Conservation (phyloP, 2,113 vertebrate species). For the Psammodynastes pulverulentus region DNA sequence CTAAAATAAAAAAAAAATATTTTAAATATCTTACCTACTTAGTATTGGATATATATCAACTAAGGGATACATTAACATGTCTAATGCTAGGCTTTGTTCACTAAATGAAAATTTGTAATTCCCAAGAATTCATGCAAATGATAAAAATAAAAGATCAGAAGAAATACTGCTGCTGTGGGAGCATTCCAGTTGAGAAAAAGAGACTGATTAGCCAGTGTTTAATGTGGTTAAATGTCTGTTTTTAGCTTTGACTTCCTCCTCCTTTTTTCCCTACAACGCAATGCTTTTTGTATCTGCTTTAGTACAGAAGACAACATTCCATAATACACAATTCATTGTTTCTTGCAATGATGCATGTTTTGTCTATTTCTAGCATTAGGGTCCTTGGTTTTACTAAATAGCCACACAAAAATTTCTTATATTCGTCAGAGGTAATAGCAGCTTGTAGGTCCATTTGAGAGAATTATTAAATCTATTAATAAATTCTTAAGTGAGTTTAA, state of each 20-base stretch:
- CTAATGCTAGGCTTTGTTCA: neutral
- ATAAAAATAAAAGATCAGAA: neutral
- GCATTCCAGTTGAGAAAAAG: neutral
- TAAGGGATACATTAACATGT: neutral
- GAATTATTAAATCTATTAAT: neutral
- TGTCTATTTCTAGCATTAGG: neutral
- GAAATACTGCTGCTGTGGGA: neutral
- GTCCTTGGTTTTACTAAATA: neutral
- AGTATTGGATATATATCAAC: neutral
- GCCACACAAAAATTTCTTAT: neutral
- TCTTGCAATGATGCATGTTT: neutral
- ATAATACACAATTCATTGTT: neutral
- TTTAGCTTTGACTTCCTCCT: neutral
- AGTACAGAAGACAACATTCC: neutral
- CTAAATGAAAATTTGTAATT: neutral
- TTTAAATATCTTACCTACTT: conserved; percentile 43
- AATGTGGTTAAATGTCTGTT: neutral
- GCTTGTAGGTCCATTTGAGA: neutral
- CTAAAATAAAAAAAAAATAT: conserved; percentile 29
- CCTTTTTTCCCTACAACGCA: neutral
- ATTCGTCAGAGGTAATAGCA: neutral
- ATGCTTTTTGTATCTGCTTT: neutral
- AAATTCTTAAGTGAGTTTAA: neutral
- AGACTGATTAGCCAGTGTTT: neutral
- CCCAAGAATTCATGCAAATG: neutral